These are phyloP conservation scores for Drosophila tripunctata DNA, from an alignment of 2,888 invertebrate species.

Conservation along the genomic window DNA sequence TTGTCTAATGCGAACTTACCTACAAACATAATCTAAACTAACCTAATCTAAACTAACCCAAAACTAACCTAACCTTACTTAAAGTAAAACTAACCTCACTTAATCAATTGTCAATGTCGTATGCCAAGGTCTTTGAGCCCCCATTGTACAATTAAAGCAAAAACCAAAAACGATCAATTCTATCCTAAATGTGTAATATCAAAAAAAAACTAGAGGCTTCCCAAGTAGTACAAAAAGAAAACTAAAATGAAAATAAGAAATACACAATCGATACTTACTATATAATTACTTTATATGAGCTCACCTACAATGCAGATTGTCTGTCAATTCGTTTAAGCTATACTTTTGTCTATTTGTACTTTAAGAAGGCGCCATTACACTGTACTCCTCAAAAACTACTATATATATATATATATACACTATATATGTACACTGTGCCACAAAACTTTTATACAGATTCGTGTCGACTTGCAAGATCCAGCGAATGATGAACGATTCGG, in stretches of 20 bases:
- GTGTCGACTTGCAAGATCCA: constrained; percentile 3
- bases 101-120: constrained; percentile 55
- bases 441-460: constrained; percentile 40
- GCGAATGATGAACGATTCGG: constrained; percentile 30
- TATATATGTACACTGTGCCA: constrained; percentile 31
- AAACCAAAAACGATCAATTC: constrained; percentile 46
- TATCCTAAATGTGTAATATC: constrained; percentile 64
- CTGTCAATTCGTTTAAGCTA: constrained; percentile 37
- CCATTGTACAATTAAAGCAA: constrained; percentile 48
- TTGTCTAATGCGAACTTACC: constrained; percentile 54
- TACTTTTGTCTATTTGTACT: constrained; percentile 18
- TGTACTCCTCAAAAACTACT: constrained; percentile 56
- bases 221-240: constrained; percentile 70
- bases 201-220: constrained; percentile 77
- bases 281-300: constrained; percentile 59
- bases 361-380: constrained; percentile 39
- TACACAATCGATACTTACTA: constrained; percentile 31
- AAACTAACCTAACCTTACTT: constrained; percentile 30
- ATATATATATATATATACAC: constrained; percentile 28
- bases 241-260: constrained; percentile 5
- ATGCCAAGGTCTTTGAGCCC: constrained; percentile 34
- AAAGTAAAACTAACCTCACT: constrained; percentile 40
- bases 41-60: constrained; percentile 31
- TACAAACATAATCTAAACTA: constrained; percentile 24
- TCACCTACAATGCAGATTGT: constrained; percentile 41